Evolutionary conservation across 2,888 invertebrate genomes (phyloP), one percentile per base, ranked within the genome.

Genomic region (Hyles lineata): DNA sequence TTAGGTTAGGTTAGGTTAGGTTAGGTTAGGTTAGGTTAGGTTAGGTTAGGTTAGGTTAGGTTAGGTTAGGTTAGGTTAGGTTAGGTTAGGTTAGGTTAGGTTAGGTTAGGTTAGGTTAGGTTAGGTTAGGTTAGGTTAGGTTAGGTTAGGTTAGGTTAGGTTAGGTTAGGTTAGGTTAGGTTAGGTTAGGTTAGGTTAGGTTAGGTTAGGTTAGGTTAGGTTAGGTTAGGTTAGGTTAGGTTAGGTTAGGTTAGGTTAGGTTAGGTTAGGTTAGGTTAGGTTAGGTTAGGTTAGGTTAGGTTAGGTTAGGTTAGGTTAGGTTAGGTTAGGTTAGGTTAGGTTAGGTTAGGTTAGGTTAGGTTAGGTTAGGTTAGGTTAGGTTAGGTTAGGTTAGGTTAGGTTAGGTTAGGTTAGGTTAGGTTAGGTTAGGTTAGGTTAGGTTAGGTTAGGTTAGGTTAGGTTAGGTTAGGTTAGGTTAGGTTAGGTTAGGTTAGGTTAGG

Each of bases 181-280:
- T 55, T 74, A 70, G 74, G 73, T 74, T 73, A 73, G 74, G 76
- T 76, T 76, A 74, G 74, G 76, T 76, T 74, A 63, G 76, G 69
- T 72, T 72, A 70, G 73, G 75, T 73, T 75, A 73, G 75, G 75
- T 75, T 73, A 70, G 73, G 72, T 73, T 72, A 72, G 73, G 75
- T 75, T 73, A 72, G 73, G 75, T 73, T 75, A 72, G 73, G 70
- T 75, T 71, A 71, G 71, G 74, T 72, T 70, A 69, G 72, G 72
- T 72, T 70, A 52, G 70, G 70, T 63, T 63, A 60, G 72, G 72
- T 74, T 70, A 25, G 59, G 74, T 71, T 70, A 70, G 74, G 74
- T 74, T 62, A 52, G 70, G 70, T 70, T 74, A 55, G 72, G 74
- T 74, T 72, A 70, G 72, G 74, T 74, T 75, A 74, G 73, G 73